Evolutionary conservation across 2,888 invertebrate genomes (phyloP), one percentile per base, ranked within the genome.

Genomic region (Geotrupes spiniger): DNA sequence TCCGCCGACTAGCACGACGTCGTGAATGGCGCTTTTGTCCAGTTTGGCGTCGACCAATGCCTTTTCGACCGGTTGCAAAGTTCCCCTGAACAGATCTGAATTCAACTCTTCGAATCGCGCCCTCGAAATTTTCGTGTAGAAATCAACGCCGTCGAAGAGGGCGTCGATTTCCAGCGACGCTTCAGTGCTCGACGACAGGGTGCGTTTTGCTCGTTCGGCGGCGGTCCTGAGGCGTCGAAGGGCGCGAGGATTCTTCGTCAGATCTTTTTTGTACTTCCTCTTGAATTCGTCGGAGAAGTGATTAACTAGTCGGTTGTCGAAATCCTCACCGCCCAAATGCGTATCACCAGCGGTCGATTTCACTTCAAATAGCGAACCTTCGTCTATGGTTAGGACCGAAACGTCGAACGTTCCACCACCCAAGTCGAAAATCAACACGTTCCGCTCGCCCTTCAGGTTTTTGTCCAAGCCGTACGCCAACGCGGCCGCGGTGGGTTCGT

Each of bases 1-100:
- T 15, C 89, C 91, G 2, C 91, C 91, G 31, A 91, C 90, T 37
- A 91, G 75, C 0, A 91, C 89, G 2, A 91, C 84, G 61, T 90
- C 89, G 66, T 90, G 79, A 51, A 90, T 86, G 53, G 79, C 77
- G 27, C 75, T 72, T 65, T 90, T 89, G 71, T 87, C 86, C 71
- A 89, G 72, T 62, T 88, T 86, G 1, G 89, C 88, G 65, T 90
- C 90, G 39, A 78, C 77, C 15, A 91, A 73, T 0, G 89, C 87
- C 61, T 87, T 85, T 64, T 89, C 87, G 0, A 91, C 89, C 0
- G 89, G 89, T 37, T 84, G 79, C 51, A 91, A 69, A 0, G 90
- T 89, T 12, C 78, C 76, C 39, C 86, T 76, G 77, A 89, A 88
- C 36, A 87, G 72, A 64, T 87, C 87, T 8, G 81, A 77, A 71